Percentiles rank a stretch among this genome's conserved stretches.
Conservation (phyloP, 2,113 vertebrate species). For the Hystrix brachyura region DNA sequence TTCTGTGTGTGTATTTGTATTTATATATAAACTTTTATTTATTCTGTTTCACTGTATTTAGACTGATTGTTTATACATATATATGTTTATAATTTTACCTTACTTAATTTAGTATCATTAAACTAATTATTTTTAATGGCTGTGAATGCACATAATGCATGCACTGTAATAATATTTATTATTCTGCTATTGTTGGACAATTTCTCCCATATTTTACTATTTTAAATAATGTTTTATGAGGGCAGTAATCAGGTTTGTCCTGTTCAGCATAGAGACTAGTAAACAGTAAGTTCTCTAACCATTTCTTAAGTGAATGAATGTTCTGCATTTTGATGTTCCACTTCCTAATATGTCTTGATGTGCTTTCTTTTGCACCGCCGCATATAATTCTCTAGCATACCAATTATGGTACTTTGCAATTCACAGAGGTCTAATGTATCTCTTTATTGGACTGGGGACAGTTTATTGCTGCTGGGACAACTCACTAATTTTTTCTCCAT, state of each 20-base stretch:
- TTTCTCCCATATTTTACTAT: neutral
- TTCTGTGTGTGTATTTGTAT: neutral
- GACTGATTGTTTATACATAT: neutral
- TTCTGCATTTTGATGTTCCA: neutral
- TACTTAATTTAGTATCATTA: neutral
- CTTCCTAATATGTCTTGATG: neutral
- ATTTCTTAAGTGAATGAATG: neutral
- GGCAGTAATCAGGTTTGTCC: neutral
- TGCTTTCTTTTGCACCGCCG: neutral
- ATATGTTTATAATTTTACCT: neutral
- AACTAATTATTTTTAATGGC: slow-evolving; percentile 28
- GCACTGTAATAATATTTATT: neutral
- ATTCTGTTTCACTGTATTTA: neutral
- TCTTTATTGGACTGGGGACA: neutral
- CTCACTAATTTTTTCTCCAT: neutral
- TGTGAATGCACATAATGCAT: neutral
- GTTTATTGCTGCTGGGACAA: neutral
- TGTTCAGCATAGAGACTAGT: neutral
- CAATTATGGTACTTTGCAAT: neutral
- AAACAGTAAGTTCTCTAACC: neutral
- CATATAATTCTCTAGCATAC: slow-evolving; percentile 1
- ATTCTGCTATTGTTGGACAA: neutral
- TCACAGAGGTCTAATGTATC: neutral
- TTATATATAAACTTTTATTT: neutral
- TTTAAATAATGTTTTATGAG: slow-evolving; percentile 6